Percentiles rank a stretch among this genome's conserved stretches.
Conservation (phyloP, 2,113 vertebrate species). For the Terrapene triunguis region DNA sequence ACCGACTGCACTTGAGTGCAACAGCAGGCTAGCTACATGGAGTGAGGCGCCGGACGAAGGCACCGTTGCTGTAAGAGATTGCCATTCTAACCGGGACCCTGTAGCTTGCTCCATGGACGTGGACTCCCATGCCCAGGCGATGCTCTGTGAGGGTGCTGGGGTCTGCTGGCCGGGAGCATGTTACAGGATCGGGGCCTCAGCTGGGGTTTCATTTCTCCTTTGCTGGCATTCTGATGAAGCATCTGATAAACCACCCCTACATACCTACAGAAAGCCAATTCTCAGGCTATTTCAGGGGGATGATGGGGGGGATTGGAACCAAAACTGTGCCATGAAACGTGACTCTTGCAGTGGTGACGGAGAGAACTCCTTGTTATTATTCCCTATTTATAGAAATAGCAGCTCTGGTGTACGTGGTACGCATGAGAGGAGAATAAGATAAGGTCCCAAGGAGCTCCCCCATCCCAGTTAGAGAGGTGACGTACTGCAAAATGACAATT, state of each 20-base stretch:
- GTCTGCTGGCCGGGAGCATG: no score
- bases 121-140: no score
- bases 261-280: background rate
- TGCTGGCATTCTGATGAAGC: background rate
- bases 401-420: no score
- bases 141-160: no score
- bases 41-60: no score
- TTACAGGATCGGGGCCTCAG: no score
- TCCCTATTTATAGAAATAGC: background rate
- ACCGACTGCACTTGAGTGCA: no score
- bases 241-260: background rate
- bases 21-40: no score
- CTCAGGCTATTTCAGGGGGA: background rate
- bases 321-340: background rate
- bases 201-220: background rate
- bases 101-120: no score
- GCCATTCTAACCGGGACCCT: no score
- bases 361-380: background rate
- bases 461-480: rapidly evolving
- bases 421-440: background rate
- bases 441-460: background rate
- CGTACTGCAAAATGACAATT: rapidly evolving
- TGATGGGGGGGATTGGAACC: background rate
- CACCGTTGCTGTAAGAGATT: no score
- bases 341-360: background rate